These are phyloP conservation scores for Macroteleia sp. DNA, from an alignment of 2,888 invertebrate genomes.

Conservation along the genomic window DNA sequence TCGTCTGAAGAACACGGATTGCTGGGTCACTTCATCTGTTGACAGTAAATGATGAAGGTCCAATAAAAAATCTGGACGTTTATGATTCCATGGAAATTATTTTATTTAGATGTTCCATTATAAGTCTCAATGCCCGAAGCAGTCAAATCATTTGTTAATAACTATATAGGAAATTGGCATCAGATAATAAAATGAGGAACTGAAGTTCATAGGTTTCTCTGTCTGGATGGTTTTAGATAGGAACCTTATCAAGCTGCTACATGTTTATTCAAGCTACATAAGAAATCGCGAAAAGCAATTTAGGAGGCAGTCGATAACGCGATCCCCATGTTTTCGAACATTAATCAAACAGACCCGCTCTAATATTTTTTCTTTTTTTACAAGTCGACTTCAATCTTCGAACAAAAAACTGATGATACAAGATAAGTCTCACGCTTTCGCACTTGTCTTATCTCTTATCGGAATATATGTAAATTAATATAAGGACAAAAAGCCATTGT, in stretches of 20 bases:
- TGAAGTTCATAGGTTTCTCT: not conserved
- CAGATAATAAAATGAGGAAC: no score
- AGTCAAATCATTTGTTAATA: no score
- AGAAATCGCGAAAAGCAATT: constrained; percentile 70
- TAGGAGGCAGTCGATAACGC: constrained; percentile 72
- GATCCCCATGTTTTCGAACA: constrained; percentile 68
- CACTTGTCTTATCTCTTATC: constrained; percentile 33
- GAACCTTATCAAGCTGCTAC: constrained; percentile 23
- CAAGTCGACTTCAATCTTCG: constrained; percentile 29
- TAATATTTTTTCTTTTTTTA: constrained; percentile 51
- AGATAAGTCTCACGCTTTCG: constrained; percentile 45
- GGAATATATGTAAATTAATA: constrained; percentile 39
- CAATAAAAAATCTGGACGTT: constrained; percentile 25
- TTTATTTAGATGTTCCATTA: constrained; percentile 5
- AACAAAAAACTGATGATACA: constrained; percentile 36
- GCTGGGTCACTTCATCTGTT: constrained; percentile 33
- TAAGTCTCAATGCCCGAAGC: no score
- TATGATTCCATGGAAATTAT: constrained; percentile 21
- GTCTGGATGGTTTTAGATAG: constrained; percentile 15
- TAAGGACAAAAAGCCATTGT: constrained; percentile 12
- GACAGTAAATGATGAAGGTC: constrained; percentile 21
- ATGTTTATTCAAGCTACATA: constrained; percentile 53
- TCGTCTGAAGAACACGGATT: constrained; percentile 6
- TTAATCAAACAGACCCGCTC: constrained; percentile 70
- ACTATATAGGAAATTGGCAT: no score